Percentiles rank a stretch among this genome's conserved stretches.
phyloP scores from a whole-genome alignment of 2,797 vertebrate species.

The Sphenodon punctatus region DNA sequence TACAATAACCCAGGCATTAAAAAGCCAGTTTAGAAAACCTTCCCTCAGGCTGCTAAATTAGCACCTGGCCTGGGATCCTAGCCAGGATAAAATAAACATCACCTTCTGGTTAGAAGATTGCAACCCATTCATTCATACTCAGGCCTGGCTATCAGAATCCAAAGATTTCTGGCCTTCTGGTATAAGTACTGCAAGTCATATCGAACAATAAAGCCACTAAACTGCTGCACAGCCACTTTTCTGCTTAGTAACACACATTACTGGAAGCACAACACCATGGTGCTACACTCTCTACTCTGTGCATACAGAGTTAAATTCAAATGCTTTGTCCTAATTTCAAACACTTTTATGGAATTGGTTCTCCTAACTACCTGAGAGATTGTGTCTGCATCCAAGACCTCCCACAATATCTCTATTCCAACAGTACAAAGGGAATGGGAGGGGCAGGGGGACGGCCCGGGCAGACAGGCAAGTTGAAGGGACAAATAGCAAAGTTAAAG shows the following conservation, averaged over 20 bases:
- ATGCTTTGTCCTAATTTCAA: neutral
- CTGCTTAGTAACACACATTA: neutral
- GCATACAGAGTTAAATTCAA: neutral
- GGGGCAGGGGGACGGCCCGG: no score
- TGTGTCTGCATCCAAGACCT: neutral
- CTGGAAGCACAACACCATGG: neutral
- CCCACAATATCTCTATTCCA: neutral
- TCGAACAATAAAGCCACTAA: neutral
- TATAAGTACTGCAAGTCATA: neutral
- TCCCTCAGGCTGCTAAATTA: neutral
- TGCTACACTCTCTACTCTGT: neutral
- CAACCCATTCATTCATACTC: no score
- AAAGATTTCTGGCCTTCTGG: neutral
- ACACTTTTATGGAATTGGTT: neutral
- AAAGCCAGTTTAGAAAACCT: neutral
- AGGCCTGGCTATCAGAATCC: neutral
- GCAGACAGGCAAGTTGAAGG: no score
- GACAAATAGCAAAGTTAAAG: no score
- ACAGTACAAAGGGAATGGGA: neutral
- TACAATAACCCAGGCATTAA: neutral
- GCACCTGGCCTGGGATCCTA: neutral
- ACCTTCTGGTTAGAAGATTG: neutral
- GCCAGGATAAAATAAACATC: neutral
- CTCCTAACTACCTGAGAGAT: neutral
- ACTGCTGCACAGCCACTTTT: neutral